Evolutionary conservation across 2,113 vertebrate species (phyloP).

Genomic region (Electrona antarctica): DNA sequence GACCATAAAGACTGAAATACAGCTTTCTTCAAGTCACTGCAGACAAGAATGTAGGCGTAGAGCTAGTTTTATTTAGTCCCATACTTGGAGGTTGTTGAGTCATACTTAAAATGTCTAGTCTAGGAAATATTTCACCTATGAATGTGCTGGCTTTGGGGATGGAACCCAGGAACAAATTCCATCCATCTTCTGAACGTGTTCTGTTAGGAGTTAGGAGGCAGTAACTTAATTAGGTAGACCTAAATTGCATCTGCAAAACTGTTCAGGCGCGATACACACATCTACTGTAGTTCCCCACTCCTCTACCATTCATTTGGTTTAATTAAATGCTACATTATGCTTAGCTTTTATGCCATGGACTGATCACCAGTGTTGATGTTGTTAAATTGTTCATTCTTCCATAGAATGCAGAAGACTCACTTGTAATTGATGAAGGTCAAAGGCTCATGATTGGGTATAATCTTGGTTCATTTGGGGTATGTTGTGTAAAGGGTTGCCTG

Average conservation of each 20-base stretch:
- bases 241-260: not conserved
- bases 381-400: not conserved
- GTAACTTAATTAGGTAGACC: not conserved
- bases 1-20: not conserved
- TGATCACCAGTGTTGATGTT: not conserved
- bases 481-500: not conserved
- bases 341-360: not conserved
- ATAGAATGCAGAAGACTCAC: not conserved
- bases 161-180: not conserved
- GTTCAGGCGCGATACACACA: too few species aligned
- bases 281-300: too few species aligned
- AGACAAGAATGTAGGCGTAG: not conserved
- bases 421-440: slow-evolving; percentile 14
- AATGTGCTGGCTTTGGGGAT: not conserved
- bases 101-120: not conserved
- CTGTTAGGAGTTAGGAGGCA: not conserved
- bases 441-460: not conserved
- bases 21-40: not conserved
- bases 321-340: not conserved
- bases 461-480: not conserved
- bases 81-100: not conserved
- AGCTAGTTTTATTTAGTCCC: not conserved
- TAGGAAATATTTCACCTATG: not conserved
- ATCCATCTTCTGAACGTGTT: not conserved
- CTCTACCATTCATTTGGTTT: not conserved